These are phyloP conservation scores for Corydoras maculifer DNA, from an alignment of 2,113 vertebrate genomes.

Conservation along the genomic window DNA sequence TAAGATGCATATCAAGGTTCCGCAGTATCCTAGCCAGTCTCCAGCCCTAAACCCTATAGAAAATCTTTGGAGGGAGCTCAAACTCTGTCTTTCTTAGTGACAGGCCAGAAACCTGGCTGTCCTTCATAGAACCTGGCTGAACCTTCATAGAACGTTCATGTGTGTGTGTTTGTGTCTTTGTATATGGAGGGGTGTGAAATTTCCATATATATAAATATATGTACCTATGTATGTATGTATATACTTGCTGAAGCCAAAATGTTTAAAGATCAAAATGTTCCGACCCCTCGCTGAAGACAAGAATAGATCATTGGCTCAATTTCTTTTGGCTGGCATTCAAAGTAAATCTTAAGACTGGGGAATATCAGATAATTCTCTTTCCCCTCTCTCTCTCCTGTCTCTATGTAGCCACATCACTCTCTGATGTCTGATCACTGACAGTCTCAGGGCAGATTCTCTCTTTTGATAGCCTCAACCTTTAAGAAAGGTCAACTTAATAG, in stretches of 20 bases:
- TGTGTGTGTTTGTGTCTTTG: too few species aligned
- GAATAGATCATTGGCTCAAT: conserved; percentile 52
- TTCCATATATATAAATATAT: too few species aligned
- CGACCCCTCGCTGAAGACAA: conserved; percentile 36
- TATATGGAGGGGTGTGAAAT: too few species aligned
- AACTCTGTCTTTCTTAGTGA: too few species aligned
- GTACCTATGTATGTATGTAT: neutral
- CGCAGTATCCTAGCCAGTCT: too few species aligned
- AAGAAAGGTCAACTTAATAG: too few species aligned
- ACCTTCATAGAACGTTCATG: too few species aligned
- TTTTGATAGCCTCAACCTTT: neutral
- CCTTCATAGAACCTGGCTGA: too few species aligned
- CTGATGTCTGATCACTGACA: conserved; percentile 56
- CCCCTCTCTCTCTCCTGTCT: conserved; percentile 39
- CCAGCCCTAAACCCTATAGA: too few species aligned
- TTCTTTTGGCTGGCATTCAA: conserved; percentile 52
- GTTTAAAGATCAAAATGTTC: conserved; percentile 52
- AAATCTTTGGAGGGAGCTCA: too few species aligned
- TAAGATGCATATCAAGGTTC: too few species aligned
- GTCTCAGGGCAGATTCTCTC: conserved; percentile 26
- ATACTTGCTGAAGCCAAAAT: conserved; percentile 44
- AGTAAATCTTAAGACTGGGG: conserved; percentile 51
- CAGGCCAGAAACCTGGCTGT: too few species aligned
- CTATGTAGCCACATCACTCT: conserved; percentile 57
- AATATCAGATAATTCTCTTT: conserved; percentile 59